Evolutionary conservation across 2,888 invertebrate genomes (phyloP).

Genomic region (Papilio elwesi): DNA sequence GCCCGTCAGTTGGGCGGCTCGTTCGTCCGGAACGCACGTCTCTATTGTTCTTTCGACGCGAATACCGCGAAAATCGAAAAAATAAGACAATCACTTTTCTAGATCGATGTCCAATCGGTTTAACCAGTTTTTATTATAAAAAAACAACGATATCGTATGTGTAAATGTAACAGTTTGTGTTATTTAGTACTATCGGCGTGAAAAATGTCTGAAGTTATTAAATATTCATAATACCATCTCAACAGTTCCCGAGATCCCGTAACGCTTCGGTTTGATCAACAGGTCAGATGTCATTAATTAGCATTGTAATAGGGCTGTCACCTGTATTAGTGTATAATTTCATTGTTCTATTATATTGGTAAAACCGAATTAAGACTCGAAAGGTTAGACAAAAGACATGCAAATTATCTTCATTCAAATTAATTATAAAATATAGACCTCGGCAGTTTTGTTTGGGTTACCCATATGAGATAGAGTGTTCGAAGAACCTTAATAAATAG

Average conservation of each 20-base stretch:
- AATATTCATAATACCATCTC: constrained; percentile 62
- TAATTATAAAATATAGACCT: too few relatives aligned
- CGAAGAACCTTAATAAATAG: too few relatives aligned
- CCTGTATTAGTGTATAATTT: constrained; percentile 17
- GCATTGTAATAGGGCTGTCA: constrained; percentile 42
- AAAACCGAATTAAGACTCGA: background rate
- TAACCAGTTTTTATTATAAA: constrained; percentile 52
- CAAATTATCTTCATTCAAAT: background rate
- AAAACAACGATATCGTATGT: constrained; percentile 44
- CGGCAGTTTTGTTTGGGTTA: too few relatives aligned
- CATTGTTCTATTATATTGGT: background rate
- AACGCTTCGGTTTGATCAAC: constrained; percentile 61
- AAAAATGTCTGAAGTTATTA: constrained; percentile 62
- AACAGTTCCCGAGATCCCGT: constrained; percentile 53
- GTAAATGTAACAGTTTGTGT: constrained; percentile 56
- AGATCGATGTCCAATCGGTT: constrained; percentile 20
- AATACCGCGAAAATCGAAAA: constrained; percentile 36
- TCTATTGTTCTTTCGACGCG: constrained; percentile 36
- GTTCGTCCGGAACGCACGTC: constrained; percentile 45
- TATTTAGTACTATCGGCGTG: constrained; percentile 52
- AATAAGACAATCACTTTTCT: constrained; percentile 14
- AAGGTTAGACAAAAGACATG: constrained; percentile 16
- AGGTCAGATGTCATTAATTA: constrained; percentile 65
- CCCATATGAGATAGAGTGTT: too few relatives aligned
- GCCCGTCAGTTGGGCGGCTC: constrained; percentile 52